Conservation (phyloP, 2,888 invertebrate species). For the Dolichopus griseipennis region DNA sequence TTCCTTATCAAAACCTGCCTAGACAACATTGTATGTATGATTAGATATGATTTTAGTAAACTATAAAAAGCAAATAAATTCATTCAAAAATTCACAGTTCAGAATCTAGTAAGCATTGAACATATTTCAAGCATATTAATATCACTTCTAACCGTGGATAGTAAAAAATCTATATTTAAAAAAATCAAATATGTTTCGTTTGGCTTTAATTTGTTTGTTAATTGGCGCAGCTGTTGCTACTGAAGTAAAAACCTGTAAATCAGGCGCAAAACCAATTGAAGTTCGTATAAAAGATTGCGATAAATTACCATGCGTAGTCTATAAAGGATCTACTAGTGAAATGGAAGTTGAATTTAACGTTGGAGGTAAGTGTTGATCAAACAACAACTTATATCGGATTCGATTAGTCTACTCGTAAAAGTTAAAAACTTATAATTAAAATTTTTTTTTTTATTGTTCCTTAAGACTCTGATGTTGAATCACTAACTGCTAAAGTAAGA, state of each 20-base stretch:
- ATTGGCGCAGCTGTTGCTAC: background rate
- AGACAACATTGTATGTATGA: too few relatives aligned
- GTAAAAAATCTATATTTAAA: too few relatives aligned
- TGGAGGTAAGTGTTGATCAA: background rate
- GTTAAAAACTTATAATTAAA: background rate
- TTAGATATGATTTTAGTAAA: too few relatives aligned
- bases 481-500: constrained; percentile 29
- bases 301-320: constrained; percentile 31
- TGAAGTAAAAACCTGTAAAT: background rate
- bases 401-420: too few relatives aligned
- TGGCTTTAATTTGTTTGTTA: background rate
- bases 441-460: background rate
- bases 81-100: too few relatives aligned
- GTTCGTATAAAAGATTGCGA: constrained; percentile 31
- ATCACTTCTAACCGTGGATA: too few relatives aligned
- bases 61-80: too few relatives aligned
- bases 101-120: too few relatives aligned
- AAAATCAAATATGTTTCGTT: background rate
- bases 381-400: too few relatives aligned
- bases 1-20: too few relatives aligned
- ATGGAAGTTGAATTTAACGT: constrained; percentile 33
- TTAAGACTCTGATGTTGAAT: background rate
- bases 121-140: too few relatives aligned
- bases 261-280: constrained; percentile 25
- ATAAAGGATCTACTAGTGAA: constrained; percentile 28